Evolutionary conservation across 2,113 vertebrate genomes (phyloP).

Genomic region (Semnopithecus entellus): DNA sequence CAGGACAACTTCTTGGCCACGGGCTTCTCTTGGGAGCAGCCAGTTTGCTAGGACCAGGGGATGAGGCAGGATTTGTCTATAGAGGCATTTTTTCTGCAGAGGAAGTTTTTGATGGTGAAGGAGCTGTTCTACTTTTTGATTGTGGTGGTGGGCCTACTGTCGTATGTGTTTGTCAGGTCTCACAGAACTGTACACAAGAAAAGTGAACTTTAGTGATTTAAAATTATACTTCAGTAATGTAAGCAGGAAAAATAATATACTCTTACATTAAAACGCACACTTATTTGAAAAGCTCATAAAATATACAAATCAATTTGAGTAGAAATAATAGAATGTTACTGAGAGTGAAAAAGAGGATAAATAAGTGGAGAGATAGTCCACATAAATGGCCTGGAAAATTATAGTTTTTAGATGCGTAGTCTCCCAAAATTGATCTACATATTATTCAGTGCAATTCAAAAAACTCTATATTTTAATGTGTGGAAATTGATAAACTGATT

Average conservation of each 20-base stretch:
- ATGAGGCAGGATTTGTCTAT: background rate
- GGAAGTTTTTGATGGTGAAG: background rate
- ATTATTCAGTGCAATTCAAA: background rate
- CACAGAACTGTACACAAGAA: background rate
- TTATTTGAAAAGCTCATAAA: background rate
- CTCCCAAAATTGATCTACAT: background rate
- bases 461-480: background rate
- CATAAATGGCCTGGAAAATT: background rate
- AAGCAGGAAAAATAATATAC: background rate
- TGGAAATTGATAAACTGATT: background rate
- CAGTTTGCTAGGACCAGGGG: background rate
- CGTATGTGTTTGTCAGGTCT: background rate
- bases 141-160: background rate
- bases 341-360: background rate
- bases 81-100: background rate
- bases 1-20: background rate
- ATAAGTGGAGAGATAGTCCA: background rate
- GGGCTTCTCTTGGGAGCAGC: background rate
- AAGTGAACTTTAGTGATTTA: background rate
- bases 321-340: constrained; percentile 3
- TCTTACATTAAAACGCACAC: background rate
- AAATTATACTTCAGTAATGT: background rate
- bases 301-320: background rate
- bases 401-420: background rate
- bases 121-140: background rate